A percentile compares a stretch with the other conserved stretches of the same genome.
Evolutionary conservation across 2,888 invertebrate genomes (phyloP).

Genomic region (Eumerus sabulonum): DNA sequence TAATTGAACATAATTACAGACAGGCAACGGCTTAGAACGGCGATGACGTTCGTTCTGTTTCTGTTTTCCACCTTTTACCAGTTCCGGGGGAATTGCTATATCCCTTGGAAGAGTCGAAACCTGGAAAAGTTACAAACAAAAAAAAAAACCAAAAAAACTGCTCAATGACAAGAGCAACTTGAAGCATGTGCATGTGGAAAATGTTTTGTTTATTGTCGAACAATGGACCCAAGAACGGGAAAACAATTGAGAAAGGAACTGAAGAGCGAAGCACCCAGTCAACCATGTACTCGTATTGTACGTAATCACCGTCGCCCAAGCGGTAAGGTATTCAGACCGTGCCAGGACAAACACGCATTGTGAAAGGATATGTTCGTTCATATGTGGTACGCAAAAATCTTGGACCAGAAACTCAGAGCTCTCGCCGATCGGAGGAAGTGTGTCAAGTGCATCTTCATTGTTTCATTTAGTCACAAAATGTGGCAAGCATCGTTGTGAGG

Average conservation of each 20-base stretch:
- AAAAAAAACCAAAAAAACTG: not conserved
- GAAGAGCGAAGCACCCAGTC: slow-evolving; percentile 50
- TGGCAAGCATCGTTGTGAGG: slow-evolving; percentile 4
- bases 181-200: slow-evolving; percentile 48
- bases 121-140: not conserved
- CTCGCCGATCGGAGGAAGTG: slow-evolving; percentile 62
- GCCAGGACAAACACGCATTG: no score
- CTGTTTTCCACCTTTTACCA: slow-evolving; percentile 21
- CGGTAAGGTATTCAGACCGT: not conserved
- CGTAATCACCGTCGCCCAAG: not conserved
- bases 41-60: slow-evolving; percentile 22
- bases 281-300: slow-evolving; percentile 15
- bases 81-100: slow-evolving; percentile 11
- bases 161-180: slow-evolving; percentile 56
- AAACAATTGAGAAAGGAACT: slow-evolving; percentile 41
- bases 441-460: slow-evolving; percentile 64
- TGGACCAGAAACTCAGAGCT: slow-evolving; percentile 9
- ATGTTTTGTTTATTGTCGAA: slow-evolving; percentile 64
- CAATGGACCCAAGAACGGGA: slow-evolving; percentile 46
- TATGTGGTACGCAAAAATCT: slow-evolving; percentile 3
- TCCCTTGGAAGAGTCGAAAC: slow-evolving; percentile 22
- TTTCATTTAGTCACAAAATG: slow-evolving; percentile 36
- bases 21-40: slow-evolving; percentile 27
- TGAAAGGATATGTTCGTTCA: no score
- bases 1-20: slow-evolving; percentile 67